Evolutionary conservation across 2,888 invertebrate genomes (phyloP), one percentile per base, ranked within the genome.

Genomic region (Pseudococcus jackbeardsleyi): DNA sequence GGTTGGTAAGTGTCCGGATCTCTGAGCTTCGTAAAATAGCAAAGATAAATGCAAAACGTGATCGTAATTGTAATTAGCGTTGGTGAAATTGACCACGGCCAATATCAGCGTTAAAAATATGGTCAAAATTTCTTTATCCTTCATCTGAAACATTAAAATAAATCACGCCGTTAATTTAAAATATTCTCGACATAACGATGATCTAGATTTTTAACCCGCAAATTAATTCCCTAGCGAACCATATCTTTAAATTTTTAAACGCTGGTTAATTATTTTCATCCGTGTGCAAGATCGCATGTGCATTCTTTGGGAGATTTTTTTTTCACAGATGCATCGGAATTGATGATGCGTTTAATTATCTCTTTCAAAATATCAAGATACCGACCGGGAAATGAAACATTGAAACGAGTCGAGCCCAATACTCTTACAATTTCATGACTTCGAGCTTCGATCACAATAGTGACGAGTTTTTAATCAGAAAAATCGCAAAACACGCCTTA

Each of bases 1-100:
- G 19, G 91, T 89, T 0, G 93, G 93, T 17, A 94, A 91, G 88
- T 91, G 92, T 17, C 93, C 93, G 2, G 93, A 93, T 64, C 93
- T 91, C 90, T 93, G 93, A 1, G 93, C 93, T 90, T 93, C 93
- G 91, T 93, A 93, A 90, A 93, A 93, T 85, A 93, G 90, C 82
- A 93, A 90, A 12, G 93, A 93, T 50, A 93, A 91, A 89, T 92
- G 91, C 87, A 93, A 89, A 0, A 92, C 93, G 89, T 92, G 90
- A 42, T 91, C 91, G 90, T 93, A 93, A 90, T 93, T 91, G 89
- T 91, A 90, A 84, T 88, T 85, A 15, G 50, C 48, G 0, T 46
- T 85, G 19, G 64, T 46, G 19, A 84, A 33, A 39, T 42, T 64
- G 17, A 64, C 84, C 15, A 68, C 59, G n/a, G 84, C 72, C 84